phyloP scores from a whole-genome alignment of 2,888 invertebrate species.

The Hydrotaea diabolus region DNA sequence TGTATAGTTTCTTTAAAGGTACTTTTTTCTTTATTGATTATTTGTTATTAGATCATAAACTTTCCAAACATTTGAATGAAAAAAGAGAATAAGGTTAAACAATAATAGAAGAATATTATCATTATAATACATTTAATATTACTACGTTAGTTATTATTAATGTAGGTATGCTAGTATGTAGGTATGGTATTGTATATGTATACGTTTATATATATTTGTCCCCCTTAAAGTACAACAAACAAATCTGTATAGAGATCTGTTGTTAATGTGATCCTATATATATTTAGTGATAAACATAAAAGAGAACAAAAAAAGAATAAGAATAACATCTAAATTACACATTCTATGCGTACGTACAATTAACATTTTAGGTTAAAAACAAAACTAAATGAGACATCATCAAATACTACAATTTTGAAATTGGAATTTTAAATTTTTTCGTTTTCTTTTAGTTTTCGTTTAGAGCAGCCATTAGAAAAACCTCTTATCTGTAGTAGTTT shows the following conservation, averaged over 20 bases:
- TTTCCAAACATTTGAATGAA: conserved; percentile 41
- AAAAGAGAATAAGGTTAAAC: conserved; percentile 43
- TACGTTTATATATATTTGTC: not conserved
- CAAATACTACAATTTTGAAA: conserved; percentile 26
- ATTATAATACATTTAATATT: conserved; percentile 35
- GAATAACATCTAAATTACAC: not conserved
- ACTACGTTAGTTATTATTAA: conserved; percentile 44
- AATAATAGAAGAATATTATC: conserved; percentile 19
- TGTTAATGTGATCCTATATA: not conserved
- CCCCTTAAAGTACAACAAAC: conserved; percentile 33
- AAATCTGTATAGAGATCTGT: not conserved
- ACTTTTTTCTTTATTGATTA: conserved; percentile 62
- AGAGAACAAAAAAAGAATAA: conserved; percentile 22
- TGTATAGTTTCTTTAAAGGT: conserved; percentile 56
- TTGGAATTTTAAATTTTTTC: conserved; percentile 20
- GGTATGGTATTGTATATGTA: conserved; percentile 36
- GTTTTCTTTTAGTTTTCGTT: conserved; percentile 7
- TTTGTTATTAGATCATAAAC: conserved; percentile 43
- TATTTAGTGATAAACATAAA: conserved; percentile 29
- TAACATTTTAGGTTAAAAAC: not conserved
- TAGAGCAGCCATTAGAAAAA: conserved; percentile 46
- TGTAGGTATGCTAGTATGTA: conserved; percentile 35
- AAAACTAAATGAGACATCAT: not conserved
- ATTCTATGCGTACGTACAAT: conserved; percentile 30
- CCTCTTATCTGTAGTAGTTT: not conserved